Base-by-base conservation (phyloP, 2,888 invertebrate species). In the Lottia scabra region DNA sequence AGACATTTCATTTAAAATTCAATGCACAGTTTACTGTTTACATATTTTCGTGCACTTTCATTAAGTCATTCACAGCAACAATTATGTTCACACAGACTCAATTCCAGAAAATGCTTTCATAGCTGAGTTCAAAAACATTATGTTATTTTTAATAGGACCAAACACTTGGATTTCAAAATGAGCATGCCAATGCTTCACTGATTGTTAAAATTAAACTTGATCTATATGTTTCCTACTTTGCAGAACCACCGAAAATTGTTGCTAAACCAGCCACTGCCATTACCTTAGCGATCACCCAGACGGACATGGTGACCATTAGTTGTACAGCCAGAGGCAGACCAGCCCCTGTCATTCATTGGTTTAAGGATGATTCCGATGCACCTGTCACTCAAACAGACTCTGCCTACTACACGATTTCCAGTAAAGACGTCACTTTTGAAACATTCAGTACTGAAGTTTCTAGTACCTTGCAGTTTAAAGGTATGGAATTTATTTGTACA, bases 311-410 rank as follows among this genome's bases (percentile, higher is more conserved):
- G 15, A 63, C 64, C 56, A 65, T 87, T 38, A 77, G 79, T 27
- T 85, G 85, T 74, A 75, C 74, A 44, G 83, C 82, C 15, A 76
- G 78, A 48, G 85, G 86, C 8, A 78, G 83, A 10, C 87, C 87
- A 12, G 65, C 74, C 27, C 85, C 86, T 0, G 56, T 62, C 0
- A 78, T 87, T 16, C 74, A 76, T 66, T 87, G 87, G 87, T 84
- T 74, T 70, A 84, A 84, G 69, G 82, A 85, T 66, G 80, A 81
- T 10, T 73, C 78, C 23, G 62, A 38, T 3, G 67, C 65, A 13
- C 75, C 79, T 6, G 68, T 85, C 12, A 74, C 79, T 15, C 71
- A 67, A 27, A 63, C 76, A 63, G 62, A 70, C 27, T 74, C 76
- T 8, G 77, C 78, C 15, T 72, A 81, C 43, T 86, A 84, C 73